Evolutionary conservation across 2,113 vertebrate species (phyloP), one percentile per base, ranked within the genome.

Genomic region (Cyphomyrus discorhynchus): DNA sequence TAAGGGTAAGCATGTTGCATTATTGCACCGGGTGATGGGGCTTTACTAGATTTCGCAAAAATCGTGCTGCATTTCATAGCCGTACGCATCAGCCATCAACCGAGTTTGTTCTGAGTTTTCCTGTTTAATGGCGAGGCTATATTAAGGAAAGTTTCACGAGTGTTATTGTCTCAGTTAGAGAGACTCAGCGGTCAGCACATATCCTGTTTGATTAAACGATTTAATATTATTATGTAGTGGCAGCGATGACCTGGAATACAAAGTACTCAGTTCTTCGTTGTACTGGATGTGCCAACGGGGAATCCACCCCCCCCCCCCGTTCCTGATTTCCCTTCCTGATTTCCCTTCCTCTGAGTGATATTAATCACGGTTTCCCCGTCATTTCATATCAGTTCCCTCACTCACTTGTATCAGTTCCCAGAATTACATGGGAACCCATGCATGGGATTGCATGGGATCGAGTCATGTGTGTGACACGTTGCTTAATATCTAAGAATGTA

Each of bases 1-100:
- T 0, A 94, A 92, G 94, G 95, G 95, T 96, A 89, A 52, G n/a
- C 31, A 53, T 42, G 9, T 3, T 46, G 35, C 53, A 19, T 80
- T 42, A 5, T n/a, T 24, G 9, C 24, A 21, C 1, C 8, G 45
- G 45, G 47, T 49, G 82, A n/a, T 85, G 45, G 42, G 2, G 42
- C 39, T 49, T 49, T 47, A 17, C 45, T 27, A 13, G 46, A 27
- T 86, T 19, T 42, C 74, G 10, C 74, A 15, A 80, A 80, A 70
- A 47, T 47, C 8, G 7, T 24, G 82, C 35, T 84, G 35, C 39
- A 7, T 47, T 19, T 47, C 39, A 47, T 21, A 46, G 24, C 53
- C 19, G 24, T n/a, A 19, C 3, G 17, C 17, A 62, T 58, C 53
- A 56, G 5, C 1, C 53, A 21, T 7, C n/a, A 66, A 1, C n/a